Evolutionary conservation across 2,888 invertebrate species (phyloP).

Genomic region (Altica lythri): DNA sequence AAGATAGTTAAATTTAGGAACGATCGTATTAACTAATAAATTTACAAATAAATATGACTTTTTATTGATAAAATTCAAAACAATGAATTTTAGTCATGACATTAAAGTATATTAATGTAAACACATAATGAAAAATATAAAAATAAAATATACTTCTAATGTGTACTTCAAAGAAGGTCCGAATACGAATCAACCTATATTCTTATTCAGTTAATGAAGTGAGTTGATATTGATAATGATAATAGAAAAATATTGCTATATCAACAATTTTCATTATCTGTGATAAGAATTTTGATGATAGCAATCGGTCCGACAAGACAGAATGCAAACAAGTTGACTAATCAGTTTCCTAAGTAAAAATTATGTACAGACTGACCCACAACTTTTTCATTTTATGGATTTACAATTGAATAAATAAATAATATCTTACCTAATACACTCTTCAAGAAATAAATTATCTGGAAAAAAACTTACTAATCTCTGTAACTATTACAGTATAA

Average conservation of each 20-base stretch:
- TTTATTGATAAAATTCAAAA: slow-evolving; percentile 36
- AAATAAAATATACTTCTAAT: slow-evolving; percentile 35
- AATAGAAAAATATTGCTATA: too few species aligned
- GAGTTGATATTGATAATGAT: too few species aligned
- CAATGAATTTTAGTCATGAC: slow-evolving; percentile 30
- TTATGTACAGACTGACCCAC: slow-evolving; percentile 16
- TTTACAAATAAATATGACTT: too few species aligned
- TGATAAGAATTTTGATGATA: too few species aligned
- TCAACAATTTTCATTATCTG: too few species aligned
- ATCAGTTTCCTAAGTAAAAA: slow-evolving; percentile 18
- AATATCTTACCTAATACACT: slow-evolving; percentile 9
- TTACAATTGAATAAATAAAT: slow-evolving; percentile 21
- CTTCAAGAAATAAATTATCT: slow-evolving; percentile 8
- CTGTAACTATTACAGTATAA: slow-evolving; percentile 9
- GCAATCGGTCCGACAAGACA: slow-evolving; percentile 7
- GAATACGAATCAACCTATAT: too few species aligned
- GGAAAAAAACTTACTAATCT: too few species aligned
- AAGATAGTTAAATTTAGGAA: too few species aligned
- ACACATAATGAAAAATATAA: slow-evolving; percentile 35
- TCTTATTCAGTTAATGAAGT: too few species aligned
- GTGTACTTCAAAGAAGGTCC: slow-evolving; percentile 19
- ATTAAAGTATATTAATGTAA: slow-evolving; percentile 33
- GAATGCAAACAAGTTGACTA: slow-evolving; percentile 18
- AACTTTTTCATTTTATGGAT: slow-evolving; percentile 20
- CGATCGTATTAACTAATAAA: too few species aligned